Evolutionary conservation across 2,113 vertebrate genomes (phyloP), one percentile per base, ranked within the genome.

Genomic region (Onychostoma macrolepis): DNA sequence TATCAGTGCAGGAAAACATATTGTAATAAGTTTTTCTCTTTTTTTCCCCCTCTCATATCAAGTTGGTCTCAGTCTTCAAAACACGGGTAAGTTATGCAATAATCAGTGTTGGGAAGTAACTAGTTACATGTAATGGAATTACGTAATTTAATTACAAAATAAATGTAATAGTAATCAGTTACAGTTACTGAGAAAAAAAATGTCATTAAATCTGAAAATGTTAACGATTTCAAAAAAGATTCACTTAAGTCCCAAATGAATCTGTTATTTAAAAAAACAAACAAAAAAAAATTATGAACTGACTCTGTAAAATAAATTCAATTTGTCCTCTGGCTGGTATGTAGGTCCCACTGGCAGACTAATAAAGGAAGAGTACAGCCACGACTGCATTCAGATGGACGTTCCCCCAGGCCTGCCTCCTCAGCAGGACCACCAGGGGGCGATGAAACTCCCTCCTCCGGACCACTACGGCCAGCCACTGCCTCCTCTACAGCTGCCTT

Each of bases 41-140:
- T 71, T 45, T 81, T 26, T 80, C 50, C 72, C 53, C 11, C 50
- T 85, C 12, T 26, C 78, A 48, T 78, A 43, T 50, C 28, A 74
- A 95, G 94, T 95, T 85, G 94, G 95, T 76, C 93, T 95, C 87
- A 95, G 95, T 87, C 93, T 95, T 53, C 95, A 94, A 56, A 95
- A 93, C 69, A 90, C 94, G 87, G 93, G 94, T 95, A 86, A 90
- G 93, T 88, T 21, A 63, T 30, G 30, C 79, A 81, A n/a, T 61
- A 61, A 61, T 53, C 50, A 17, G 48, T 50, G 48, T 17, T 5
- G 13, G 48, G 13, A 1, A 50, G 48, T 17, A 50, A 50, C 48
- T 50, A 17, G 15, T 50, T 50, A 50, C 4, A 50, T 50, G 15
- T 50, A 50, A 50, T 1, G 15, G 45, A 17, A 50, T 50, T 50